Conservation (phyloP, 2,888 invertebrate species). For the Heteromyza rotundicornis region DNA sequence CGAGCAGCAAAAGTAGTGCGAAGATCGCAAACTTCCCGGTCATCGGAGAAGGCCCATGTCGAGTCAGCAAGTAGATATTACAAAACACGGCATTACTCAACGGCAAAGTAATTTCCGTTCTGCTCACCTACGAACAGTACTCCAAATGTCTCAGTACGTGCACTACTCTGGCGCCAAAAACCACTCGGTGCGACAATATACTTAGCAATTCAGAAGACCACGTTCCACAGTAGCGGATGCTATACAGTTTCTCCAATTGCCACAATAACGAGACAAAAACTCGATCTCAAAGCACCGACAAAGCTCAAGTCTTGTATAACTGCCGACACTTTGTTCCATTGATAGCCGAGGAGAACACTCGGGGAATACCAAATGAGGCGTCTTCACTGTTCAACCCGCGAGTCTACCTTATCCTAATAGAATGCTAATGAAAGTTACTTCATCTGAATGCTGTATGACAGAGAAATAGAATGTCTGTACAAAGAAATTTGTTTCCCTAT, state of each 20-base stretch:
- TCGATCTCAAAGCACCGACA: slow-evolving; percentile 39
- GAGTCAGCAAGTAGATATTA: not conserved
- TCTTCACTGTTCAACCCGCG: too few species aligned
- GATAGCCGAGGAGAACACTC: not conserved
- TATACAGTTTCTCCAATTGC: slow-evolving; percentile 47
- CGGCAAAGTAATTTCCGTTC: not conserved
- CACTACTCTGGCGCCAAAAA: too few species aligned
- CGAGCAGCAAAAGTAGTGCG: not conserved
- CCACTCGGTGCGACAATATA: too few species aligned
- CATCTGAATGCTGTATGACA: too few species aligned
- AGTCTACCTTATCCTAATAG: too few species aligned
- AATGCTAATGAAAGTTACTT: too few species aligned
- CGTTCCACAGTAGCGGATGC: slow-evolving; percentile 52
- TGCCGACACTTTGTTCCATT: slow-evolving; percentile 16
- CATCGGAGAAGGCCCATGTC: not conserved
- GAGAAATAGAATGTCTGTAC: too few species aligned
- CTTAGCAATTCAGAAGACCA: too few species aligned
- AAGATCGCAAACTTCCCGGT: not conserved
- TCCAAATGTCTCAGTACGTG: too few species aligned
- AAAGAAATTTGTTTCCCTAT: too few species aligned
- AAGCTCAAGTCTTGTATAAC: slow-evolving; percentile 35
- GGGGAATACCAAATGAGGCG: not conserved
- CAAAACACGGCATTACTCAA: not conserved
- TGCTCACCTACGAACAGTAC: too few species aligned
- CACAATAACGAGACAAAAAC: not conserved